Evolutionary conservation across 2,113 vertebrate genomes (phyloP), one percentile per base, ranked within the genome.

Genomic region (Marmota monax): DNA sequence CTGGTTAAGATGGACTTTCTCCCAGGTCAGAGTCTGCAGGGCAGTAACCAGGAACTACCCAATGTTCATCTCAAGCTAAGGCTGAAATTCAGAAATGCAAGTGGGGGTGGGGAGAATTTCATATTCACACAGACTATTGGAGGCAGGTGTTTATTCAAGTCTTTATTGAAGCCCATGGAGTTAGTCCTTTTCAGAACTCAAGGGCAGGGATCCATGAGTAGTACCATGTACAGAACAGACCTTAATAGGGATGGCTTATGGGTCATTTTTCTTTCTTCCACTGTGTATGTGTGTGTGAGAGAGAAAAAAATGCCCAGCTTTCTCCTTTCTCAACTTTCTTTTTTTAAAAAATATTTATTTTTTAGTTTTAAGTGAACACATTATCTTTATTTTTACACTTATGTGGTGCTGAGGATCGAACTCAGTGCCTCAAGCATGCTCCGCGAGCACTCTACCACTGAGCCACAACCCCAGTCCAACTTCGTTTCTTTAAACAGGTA

Each of bases 231-330:
- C 10, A 86, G 53, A 39, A 87, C 14, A 63, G 18, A 9, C 11
- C 23, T 83, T 45, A 37, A 4, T 74, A 89, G 70, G 10, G n/a
- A 39, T 56, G 65, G 23, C 34, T 39, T 34, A 27, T 37, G 6
- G 17, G 37, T 9, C 27, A 84, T 74, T 83, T 84, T 72, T 27
- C 17, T 70, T 58, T 22, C 20, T 22, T 22, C 13, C 11, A 4
- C 2, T 0, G 2, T 84, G 63, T 82, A 9, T 58, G 63, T 90
- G 34, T 88, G 18, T 89, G 65, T 82, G 48, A 51, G 48, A 51
- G 48, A 51, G 48, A 51, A 13, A 53, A 13, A 53, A 97, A 69
- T 98, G 98, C 32, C 2, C 4, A 25, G n/a, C 27, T 65, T 65
- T 12, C 27, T 63, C 61, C 61, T 53, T 53, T 53, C 14, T 53